Base-by-base conservation (phyloP, 2,113 vertebrate species). In the Sclerurus mexicanus region DNA sequence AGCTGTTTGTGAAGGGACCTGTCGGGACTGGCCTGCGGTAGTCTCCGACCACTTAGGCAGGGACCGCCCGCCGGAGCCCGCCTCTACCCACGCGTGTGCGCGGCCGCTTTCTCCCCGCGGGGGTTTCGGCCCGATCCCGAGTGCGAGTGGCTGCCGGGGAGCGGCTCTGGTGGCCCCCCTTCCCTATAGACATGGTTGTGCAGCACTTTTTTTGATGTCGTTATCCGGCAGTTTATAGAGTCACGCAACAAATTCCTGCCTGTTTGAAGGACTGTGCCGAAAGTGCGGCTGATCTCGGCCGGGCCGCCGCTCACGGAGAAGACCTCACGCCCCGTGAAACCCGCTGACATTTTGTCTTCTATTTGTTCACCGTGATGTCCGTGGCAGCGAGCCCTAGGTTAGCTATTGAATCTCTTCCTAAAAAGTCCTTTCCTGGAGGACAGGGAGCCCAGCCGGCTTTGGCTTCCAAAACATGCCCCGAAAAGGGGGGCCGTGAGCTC, bases 311-410 rank as follows among this genome's bases (percentile, higher is more conserved):
- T 27, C 62, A 12, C 27, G 25, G 52, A 20, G 62, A 40, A 79
- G 30, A 33, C 52, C 60, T 63, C 73, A 12, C 25, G 9, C 53
- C 73, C 75, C 52, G 49, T 46, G 77, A 91, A 96, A 56, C 77
- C 46, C 62, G 72, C 85, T 96, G 93, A 85, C 76, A 94, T 97
- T 96, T 96, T 62, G 52, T 77, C 78, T 78, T 75, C 64, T 75
- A 46, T 60, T 93, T 84, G 64, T 76, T 53, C 64, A 22, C 78
- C 33, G 39, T 6, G 71, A 69, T 81, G 66, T 23, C 67, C 53
- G 3, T 83, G 94, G 91, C 84, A 91, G 63, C 30, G 24, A 60
- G 77, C 74, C 94, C 66, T 81, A 24, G 39, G 28, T 69, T 69
- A n/a, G 87, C 53, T 89, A 28, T 14, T 84, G 68, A 46, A 69